Evolutionary conservation across 35 echinoderm and acorn worm species (phyloP), one percentile per base, ranked within the genome.

Genomic region (Eucidaris tribuloides): DNA sequence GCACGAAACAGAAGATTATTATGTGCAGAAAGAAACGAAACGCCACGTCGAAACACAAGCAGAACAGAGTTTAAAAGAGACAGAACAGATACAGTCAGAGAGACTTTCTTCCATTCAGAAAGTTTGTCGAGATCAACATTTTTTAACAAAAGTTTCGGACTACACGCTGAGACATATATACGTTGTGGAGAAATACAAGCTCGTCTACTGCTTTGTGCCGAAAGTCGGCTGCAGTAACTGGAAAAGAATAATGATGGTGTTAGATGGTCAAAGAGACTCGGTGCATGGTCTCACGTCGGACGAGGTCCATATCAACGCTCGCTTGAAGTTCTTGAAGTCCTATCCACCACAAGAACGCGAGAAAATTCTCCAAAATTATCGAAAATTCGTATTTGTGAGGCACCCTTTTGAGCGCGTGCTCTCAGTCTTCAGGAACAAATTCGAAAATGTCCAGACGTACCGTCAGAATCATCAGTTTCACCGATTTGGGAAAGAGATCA

Each of bases 191-290:
- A 58, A 92, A 13, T 87, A 87, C 41, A 81, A 68, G 15, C 28
- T 93, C 4, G 81, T 90, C 23, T 99, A 93, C 74, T 93, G 96
- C 50, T 92, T 92, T 40, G 78, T 97, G 2, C 94, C 94, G 2
- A 92, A 97, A 55, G 94, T 87, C 0, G 94, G 89, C 2, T 85
- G 89, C 78, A 96, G 93, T 42, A 93, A 99, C 55, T 99, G 96
- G 96, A 99, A 92, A 57, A 63, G 96, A 45, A 90, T 99, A 15
- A 23, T 91, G 20, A 91, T 91, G 88, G 88, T 91, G 0, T 82
- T 97, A 1, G 79, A 91, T n/a, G 89, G 85, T 13, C 66, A 97
- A 41, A 64, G 59, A 42, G 83, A 89, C 2, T 62, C 57, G 30
- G 89, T 97, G 2, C 81, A 85, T 4, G 84, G 64, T 2, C 55